Base-by-base conservation (phyloP, 2,888 invertebrate species). In the Atherix ibis region DNA sequence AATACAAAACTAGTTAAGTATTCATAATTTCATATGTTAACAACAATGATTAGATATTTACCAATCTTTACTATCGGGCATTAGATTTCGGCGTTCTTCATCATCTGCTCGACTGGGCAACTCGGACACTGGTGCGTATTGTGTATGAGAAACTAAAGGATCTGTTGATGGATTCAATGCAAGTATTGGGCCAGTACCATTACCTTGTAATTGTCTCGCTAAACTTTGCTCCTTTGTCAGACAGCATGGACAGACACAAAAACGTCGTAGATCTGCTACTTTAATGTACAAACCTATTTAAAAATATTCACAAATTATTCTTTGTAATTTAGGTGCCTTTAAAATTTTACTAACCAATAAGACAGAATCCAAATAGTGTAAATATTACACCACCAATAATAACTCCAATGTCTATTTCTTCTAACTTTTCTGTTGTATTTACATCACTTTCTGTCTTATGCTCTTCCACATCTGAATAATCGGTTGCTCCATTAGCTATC, bases 141-240 rank as follows among this genome's bases (percentile, higher is more conserved):
- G 79, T 19, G 77, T 77, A 39, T 63, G 60, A 1, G 75, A 71
- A 32, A 80, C 78, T 44, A 80, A 63, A 19, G 78, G 70, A 64
- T 80, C 80, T 22, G 78, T 80, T 30, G 78, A 78, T 32, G 80
- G 80, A 62, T 78, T 78, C 35, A 77, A 66, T 2, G 75, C 75
- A 27, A 74, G 65, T 19, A 73, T 66, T 32, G 68, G 67, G 2
- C 51, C 51, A 26, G 51, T 51, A 40, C 67, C 63, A 26, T 66
- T 58, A 8, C 61, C 62, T 15, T 55, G 53, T 34, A 55, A 42
- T 46, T 53, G 53, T 19, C 55, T 48, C 18, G 52, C 52, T 32
- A 55, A 40, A 5, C 52, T 50, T 43, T 53, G 48, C 36, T 56
- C 52, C 43, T 53, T 54, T 22, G 48, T 47, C 24, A 53, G 45